phyloP scores from a whole-genome alignment of 2,113 vertebrate species.

The Corvus cornix region DNA sequence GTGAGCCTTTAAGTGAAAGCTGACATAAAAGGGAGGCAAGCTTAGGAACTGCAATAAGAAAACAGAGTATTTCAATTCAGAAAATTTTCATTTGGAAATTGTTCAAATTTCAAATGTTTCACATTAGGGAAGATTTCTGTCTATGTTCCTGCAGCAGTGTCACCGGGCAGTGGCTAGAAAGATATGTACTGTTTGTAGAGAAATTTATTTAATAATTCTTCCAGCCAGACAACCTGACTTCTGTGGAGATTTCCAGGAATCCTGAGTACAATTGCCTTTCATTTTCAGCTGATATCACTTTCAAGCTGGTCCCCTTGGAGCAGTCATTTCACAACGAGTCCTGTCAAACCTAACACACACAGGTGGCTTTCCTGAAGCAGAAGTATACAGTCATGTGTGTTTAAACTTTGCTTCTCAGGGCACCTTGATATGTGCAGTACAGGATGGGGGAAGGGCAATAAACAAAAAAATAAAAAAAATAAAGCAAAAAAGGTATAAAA shows the following conservation, averaged over 20 bases:
- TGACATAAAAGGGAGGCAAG: not conserved
- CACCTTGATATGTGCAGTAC: not conserved
- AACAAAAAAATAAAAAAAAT: not conserved
- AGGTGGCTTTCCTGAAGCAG: not conserved
- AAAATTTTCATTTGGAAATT: not conserved
- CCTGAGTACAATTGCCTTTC: not conserved
- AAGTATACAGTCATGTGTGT: not conserved
- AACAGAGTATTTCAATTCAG: not conserved
- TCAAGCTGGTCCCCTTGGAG: not conserved
- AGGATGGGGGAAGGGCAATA: not conserved
- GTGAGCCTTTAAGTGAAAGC: not conserved
- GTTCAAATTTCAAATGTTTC: not conserved
- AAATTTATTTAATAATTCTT: not conserved
- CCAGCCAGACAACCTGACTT: not conserved
- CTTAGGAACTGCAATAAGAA: not conserved
- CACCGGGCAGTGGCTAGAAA: not conserved
- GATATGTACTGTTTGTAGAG: not conserved
- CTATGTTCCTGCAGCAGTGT: not conserved
- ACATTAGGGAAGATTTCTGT: not conserved
- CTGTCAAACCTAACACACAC: not conserved
- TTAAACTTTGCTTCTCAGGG: not conserved
- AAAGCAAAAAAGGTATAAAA: not conserved
- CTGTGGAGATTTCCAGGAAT: not conserved
- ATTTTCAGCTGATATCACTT: not conserved
- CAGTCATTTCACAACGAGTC: not conserved